phyloP scores from a whole-genome alignment of 2,888 invertebrate genomes.

The Netelia melanura region DNA sequence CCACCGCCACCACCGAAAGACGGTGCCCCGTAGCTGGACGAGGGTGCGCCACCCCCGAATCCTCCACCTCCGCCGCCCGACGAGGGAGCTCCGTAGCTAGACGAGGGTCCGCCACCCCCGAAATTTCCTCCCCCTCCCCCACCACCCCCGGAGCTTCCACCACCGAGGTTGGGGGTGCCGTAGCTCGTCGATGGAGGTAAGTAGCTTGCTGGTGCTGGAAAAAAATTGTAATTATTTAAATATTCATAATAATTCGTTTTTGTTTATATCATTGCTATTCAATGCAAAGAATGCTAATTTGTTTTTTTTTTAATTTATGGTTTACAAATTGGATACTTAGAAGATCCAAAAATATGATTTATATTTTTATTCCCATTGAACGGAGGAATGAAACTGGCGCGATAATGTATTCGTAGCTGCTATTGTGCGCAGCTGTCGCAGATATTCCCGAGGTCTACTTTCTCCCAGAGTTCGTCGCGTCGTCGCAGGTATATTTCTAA shows the following conservation, averaged over 20 bases:
- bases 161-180: constrained; percentile 82
- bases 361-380: constrained; percentile 15
- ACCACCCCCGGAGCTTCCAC: constrained; percentile 84
- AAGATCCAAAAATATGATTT: not conserved
- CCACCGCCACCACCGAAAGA: constrained; percentile 74
- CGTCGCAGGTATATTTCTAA: not conserved
- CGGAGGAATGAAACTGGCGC: not conserved
- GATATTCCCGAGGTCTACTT: constrained; percentile 20
- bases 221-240: not conserved
- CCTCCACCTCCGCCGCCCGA: constrained; percentile 70
- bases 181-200: constrained; percentile 87
- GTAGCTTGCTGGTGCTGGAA: constrained; percentile 86
- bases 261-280: not conserved
- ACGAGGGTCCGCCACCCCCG: constrained; percentile 72
- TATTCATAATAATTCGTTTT: not conserved
- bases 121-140: constrained; percentile 80
- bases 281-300: not conserved
- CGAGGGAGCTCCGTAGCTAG: constrained; percentile 77
- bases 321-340: too few relatives aligned
- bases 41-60: constrained; percentile 77
- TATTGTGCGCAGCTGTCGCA: not conserved
- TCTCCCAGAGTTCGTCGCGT: constrained; percentile 20
- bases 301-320: too few relatives aligned
- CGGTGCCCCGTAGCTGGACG: constrained; percentile 78
- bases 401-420: not conserved